Base-by-base conservation (phyloP, 37 sponge, comb jelly and placozoan species). In the Mnemiopsis leidyi region DNA sequence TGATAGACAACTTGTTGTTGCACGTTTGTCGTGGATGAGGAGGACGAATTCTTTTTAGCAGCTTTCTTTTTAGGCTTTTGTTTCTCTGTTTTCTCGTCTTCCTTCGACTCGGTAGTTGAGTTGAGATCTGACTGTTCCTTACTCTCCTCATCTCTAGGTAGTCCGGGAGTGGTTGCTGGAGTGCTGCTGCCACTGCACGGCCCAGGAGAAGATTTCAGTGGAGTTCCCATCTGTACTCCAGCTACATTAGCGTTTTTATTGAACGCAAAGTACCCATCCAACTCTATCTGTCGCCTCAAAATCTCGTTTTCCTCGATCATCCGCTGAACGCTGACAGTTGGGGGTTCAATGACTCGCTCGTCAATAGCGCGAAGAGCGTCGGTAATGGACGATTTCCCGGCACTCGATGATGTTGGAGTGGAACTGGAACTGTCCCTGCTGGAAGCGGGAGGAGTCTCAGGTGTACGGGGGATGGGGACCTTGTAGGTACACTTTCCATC, bases 401-500 rank as follows among this genome's bases (percentile, higher is more conserved):
- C 3, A 25, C 28, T 25, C 9, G 68, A 21, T 16, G 73, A 28
- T n/a, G 73, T 69, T 21, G 73, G 73, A 20, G 73, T 69, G 24
- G 73, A 25, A 28, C 29, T 25, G 29, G 73, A 69, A 20, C 28
- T 25, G 2, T 21, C 73, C 3, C 24, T 25, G 29, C 73, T 69
- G 29, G 73, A 21, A 25, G 73, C 9, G 7, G 82, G 82, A 32
- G 37, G 20, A 18, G 35, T 29, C 21, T 79, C 37, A 3, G 38
- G 35, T 79, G 35, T 35, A 2, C 82, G 82, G 82, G 82, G 38
- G 13, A 79, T 79, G 5, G 82, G 82, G 23, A 79, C 37, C 82
- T 79, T 79, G 82, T 79, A 79, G 36, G 38, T 20, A 23, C 82
- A 79, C 82, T 79, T 79, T 5, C 82, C 82, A 35, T 79, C 82